Evolutionary conservation across 2,888 invertebrate species (phyloP), one percentile per base, ranked within the genome.

Genomic region (Folsomia manolachei): DNA sequence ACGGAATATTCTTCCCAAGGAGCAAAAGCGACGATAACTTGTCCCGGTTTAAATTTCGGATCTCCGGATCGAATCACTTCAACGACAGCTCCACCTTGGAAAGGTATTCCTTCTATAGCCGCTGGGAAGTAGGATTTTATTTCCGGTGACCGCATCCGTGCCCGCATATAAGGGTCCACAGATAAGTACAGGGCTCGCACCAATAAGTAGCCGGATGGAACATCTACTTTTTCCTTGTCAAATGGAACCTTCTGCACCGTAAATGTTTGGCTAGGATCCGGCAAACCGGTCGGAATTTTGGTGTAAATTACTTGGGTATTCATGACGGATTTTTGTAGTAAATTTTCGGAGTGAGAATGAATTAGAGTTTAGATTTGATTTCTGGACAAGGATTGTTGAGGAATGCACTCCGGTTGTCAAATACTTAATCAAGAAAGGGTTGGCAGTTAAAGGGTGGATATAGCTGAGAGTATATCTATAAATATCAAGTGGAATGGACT

Each of bases 301-400:
- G 66, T 68, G 27, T 68, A 67, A 27, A 71, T 68, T 2, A 71
- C 63, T 62, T 71, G 67, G 9, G 63, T 67, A 26, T 71, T 71
- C 56, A 56, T 56, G 7, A 4, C n/a, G n/a, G n/a, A 19, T 56
- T 56, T 7, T 39, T 39, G 39, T 39, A 39, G 14, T 39, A 39
- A 39, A 39, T 39, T n/a, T n/a, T n/a, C n/a, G n/a, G n/a, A n/a
- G n/a, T n/a, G n/a, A n/a, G n/a, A n/a, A n/a, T n/a, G n/a, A n/a
- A n/a, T n/a, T n/a, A n/a, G n/a, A n/a, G n/a, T n/a, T n/a, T n/a
- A n/a, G n/a, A n/a, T n/a, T n/a, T n/a, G n/a, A n/a, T n/a, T n/a
- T n/a, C n/a, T n/a, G n/a, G n/a, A n/a, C n/a, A n/a, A n/a, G n/a
- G n/a, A n/a, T n/a, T n/a, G n/a, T n/a, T n/a, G n/a, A n/a, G n/a